Percentiles rank a stretch among this genome's conserved stretches.
phyloP scores from a whole-genome alignment of 2,113 vertebrate genomes.

The Mus pahari region DNA sequence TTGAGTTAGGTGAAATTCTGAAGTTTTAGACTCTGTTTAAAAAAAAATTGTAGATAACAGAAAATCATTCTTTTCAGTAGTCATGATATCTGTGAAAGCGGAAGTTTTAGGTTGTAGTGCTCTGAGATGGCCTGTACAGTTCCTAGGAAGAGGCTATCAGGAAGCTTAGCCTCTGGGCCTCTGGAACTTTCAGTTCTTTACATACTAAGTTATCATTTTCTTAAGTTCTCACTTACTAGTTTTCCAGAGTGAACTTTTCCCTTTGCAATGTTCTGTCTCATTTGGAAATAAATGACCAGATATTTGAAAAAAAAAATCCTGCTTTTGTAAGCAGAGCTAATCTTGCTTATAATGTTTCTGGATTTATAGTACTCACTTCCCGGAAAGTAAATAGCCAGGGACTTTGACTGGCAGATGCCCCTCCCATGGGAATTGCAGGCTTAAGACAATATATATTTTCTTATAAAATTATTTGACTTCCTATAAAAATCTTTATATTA shows the following conservation, averaged over 20 bases:
- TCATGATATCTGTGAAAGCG: not conserved
- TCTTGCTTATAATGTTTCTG: not conserved
- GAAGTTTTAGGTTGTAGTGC: not conserved
- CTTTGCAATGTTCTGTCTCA: conserved; percentile 15
- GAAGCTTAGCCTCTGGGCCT: not conserved
- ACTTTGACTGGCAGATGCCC: not conserved
- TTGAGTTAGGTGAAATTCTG: not conserved
- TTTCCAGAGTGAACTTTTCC: conserved; percentile 41
- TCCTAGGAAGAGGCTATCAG: not conserved
- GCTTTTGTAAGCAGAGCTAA: conserved; percentile 23
- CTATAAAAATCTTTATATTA: conserved; percentile 17
- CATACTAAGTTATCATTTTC: too few relatives aligned
- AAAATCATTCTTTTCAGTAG: not conserved
- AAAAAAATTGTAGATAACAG: not conserved
- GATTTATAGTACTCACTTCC: not conserved
- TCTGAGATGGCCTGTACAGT: not conserved
- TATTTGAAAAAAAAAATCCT: conserved; percentile 30
- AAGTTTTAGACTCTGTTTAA: not conserved
- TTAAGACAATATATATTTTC: conserved; percentile 17
- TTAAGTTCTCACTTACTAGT: not conserved
- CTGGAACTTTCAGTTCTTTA: not conserved
- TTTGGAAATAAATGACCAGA: conserved; percentile 67
- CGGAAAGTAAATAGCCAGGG: conserved; percentile 28
- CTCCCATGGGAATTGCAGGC: not conserved
- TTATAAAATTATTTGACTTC: not conserved